Evolutionary conservation across 2,888 invertebrate genomes (phyloP).

Genomic region (Philaethria dido): DNA sequence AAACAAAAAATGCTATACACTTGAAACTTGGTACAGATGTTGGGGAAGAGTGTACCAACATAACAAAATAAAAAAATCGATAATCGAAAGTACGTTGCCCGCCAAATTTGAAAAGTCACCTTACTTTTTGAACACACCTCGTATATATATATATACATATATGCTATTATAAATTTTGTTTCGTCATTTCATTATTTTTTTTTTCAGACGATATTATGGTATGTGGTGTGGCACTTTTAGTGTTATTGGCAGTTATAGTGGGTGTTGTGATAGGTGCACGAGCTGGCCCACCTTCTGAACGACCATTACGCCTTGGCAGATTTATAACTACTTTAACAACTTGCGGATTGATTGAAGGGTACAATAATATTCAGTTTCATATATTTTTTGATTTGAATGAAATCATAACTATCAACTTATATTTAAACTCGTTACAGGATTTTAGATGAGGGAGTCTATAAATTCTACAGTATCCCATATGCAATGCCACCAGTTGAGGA

Average conservation of each 20-base stretch:
- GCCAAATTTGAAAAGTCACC: too few species aligned
- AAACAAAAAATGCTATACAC: too few species aligned
- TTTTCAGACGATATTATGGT: slow-evolving; percentile 82
- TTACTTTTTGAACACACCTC: too few species aligned
- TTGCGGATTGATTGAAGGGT: slow-evolving; percentile 93
- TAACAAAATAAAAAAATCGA: too few species aligned
- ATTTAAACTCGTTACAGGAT: slow-evolving; percentile 71
- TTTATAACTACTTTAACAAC: slow-evolving; percentile 89
- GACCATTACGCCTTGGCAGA: slow-evolving; percentile 88
- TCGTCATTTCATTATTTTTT: background rate
- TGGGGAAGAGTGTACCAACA: too few species aligned
- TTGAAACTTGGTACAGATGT: too few species aligned
- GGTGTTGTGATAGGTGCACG: slow-evolving; percentile 84
- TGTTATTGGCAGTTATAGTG: slow-evolving; percentile 86
- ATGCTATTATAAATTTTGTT: too few species aligned
- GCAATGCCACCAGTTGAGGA: slow-evolving; percentile 88
- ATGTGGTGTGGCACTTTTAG: slow-evolving; percentile 82
- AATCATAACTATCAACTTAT: too few species aligned
- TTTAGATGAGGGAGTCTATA: slow-evolving; percentile 90
- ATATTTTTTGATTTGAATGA: too few species aligned
- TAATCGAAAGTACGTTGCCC: too few species aligned
- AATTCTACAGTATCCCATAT: slow-evolving; percentile 92
- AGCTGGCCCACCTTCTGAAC: slow-evolving; percentile 78
- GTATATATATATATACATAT: too few species aligned
- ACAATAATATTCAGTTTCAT: slow-evolving; percentile 28